Percentiles rank a stretch among this genome's conserved stretches.
Evolutionary conservation across 2,888 invertebrate genomes (phyloP).

Genomic region (Protodeltote pygarga): DNA sequence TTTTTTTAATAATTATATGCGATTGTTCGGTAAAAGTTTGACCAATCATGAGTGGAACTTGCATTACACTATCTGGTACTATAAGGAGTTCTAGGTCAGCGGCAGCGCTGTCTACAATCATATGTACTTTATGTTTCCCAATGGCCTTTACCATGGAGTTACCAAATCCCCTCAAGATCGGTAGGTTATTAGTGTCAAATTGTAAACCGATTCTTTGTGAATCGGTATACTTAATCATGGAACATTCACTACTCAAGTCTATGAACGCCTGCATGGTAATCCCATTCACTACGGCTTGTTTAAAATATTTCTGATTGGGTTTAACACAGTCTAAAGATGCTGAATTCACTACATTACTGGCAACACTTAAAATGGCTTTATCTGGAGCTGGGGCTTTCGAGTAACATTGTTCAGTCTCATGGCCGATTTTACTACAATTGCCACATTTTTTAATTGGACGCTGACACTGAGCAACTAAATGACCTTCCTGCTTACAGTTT

Average conservation of each 20-base stretch:
- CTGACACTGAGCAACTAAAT: slow-evolving; percentile 8
- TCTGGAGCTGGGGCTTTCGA: no score
- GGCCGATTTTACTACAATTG: slow-evolving; percentile 18
- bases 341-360: background rate
- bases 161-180: background rate
- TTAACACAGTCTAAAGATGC: no score
- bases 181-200: background rate
- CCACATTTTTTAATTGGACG: slow-evolving; percentile 15
- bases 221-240: no score
- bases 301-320: background rate
- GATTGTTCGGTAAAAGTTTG: background rate
- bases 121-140: slow-evolving; percentile 3
- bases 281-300: background rate
- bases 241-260: slow-evolving; percentile 4
- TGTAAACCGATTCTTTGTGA: no score
- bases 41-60: background rate
- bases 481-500: slow-evolving; percentile 16
- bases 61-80: background rate
- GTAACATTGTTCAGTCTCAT: slow-evolving; percentile 7
- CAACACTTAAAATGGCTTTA: no score
- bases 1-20: background rate
- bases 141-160: background rate
- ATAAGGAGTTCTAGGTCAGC: background rate
- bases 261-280: background rate
- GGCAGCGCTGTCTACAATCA: background rate